Base-by-base conservation (phyloP, 2,113 vertebrate species). In the Ceratotherium simum region DNA sequence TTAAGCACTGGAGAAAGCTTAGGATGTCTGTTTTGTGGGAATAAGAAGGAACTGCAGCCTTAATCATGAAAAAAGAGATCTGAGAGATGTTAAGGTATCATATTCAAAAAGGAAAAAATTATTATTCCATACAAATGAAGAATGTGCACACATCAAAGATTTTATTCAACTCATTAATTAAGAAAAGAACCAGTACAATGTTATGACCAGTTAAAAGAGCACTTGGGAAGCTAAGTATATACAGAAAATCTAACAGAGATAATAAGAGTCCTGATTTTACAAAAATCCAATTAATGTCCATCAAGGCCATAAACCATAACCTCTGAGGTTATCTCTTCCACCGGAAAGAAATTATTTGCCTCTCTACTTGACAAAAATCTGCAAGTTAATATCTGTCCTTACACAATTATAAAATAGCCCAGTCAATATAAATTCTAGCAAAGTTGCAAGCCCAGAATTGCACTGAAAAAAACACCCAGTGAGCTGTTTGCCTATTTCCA, bases 21-120 rank as follows among this genome's bases (percentile, higher is more conserved):
- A 72, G 18, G 5, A 29, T 70, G 21, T 76, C 17, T 84, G 13
- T 72, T 14, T 29, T 20, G 11, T 46, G 5, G 4, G 29, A 65
- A 93, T 48, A 96, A 83, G 11, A 96, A 46, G 64, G 11, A 31
- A 17, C 8, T 75, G 31, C 13, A 85, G 4, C 2, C 14, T 56
- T 95, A 29, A 60, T 75, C 21, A 64, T 65, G 13, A 84, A 62
- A 92, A 88, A 67, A 4, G 23, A 25, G 17, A 56, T 48, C 3
- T n/a, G 54, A 91, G 10, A 17, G 12, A 31, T 65, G 0, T 78
- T 70, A 6, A 81, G 60, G 21, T 94, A 31, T 25, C 64, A 88
- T 94, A 72, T 70, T 62, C n/a, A 80, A 70, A 96, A 67, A 48
- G 17, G 1, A 48, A 93, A 95, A 95, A 65, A 58, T 51, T 5